Evolutionary conservation across 2,888 invertebrate species (phyloP), one percentile per base, ranked within the genome.

Genomic region (Tenthredo mesomela): DNA sequence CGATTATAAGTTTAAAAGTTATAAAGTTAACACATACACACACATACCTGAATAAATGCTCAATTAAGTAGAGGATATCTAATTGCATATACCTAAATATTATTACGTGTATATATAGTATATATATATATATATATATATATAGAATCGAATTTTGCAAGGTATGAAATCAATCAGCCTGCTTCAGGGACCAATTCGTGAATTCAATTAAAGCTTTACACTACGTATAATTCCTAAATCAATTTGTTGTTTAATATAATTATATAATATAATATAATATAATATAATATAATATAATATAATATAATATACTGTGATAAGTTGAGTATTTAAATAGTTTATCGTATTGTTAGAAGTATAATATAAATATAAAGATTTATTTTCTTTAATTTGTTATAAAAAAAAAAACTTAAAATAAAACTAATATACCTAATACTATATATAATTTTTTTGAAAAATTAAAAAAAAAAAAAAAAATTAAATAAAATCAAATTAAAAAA

Each of bases 11-110:
- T 18, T n/a, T 71, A 78, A 58, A 37, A 33, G 12, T 18, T 47
- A 37, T n/a, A 43, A 54, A 5, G 0, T 25, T 37, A n/a, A 37
- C 21, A 21, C 12, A 71, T 15, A 21, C 5, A 71, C 61, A 84
- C 61, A 65, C 61, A 84, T 40, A 65, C 88, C 88, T 88, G 88
- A 88, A 88, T 67, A 77, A 82, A 87, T 88, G 88, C 88, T 88
- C 88, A 88, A 88, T 67, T 58, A 80, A n/a, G 80, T 80, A 80
- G 40, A 40, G 4, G 54, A 33, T 50, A 25, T 3, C 1, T 21
- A 73, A 21, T 12, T 61, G 58, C 10, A 37, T 58, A 58, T 9
- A 78, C 33, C n/a, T 58, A 58, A 2, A 75, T 18, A 77, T 50
- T 10, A 4, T 2, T 33, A 7, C 21, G 47, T 21, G 6, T 37